Evolutionary conservation across 2,888 invertebrate species (phyloP).

Genomic region (Campoplex nolae): DNA sequence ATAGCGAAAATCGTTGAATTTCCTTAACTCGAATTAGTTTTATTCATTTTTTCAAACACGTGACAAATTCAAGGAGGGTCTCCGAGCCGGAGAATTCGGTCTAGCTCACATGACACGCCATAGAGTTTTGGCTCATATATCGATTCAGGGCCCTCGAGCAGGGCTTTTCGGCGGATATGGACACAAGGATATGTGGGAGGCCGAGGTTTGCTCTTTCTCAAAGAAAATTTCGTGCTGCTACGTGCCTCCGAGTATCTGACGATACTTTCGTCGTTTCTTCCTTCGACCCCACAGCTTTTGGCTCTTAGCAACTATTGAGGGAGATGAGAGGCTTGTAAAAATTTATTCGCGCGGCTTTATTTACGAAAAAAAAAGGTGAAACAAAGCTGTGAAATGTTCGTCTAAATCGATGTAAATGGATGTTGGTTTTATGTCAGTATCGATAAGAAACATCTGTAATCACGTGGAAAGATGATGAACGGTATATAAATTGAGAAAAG

Average conservation of each 20-base stretch:
- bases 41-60: background rate
- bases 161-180: slow-evolving; percentile 2
- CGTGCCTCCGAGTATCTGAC: background rate
- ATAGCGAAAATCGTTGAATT: background rate
- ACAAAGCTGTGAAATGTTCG: too few relatives aligned
- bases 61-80: background rate
- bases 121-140: slow-evolving; percentile 21
- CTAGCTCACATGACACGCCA: background rate
- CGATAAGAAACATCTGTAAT: too few relatives aligned
- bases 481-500: too few relatives aligned
- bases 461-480: too few relatives aligned
- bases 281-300: background rate
- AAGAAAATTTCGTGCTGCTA: background rate
- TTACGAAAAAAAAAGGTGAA: background rate
- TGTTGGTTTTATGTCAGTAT: too few relatives aligned
- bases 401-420: too few relatives aligned
- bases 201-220: slow-evolving; percentile 6
- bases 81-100: background rate
- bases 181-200: slow-evolving; percentile 1
- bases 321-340: background rate
- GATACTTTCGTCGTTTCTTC: background rate
- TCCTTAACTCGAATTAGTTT: background rate
- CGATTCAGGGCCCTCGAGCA: slow-evolving; percentile 16
- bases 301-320: background rate
- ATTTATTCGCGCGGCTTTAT: background rate